Evolutionary conservation across 1,140 invertebrate species (phyloP).

Genomic region (Aphaenogaster floridana): DNA sequence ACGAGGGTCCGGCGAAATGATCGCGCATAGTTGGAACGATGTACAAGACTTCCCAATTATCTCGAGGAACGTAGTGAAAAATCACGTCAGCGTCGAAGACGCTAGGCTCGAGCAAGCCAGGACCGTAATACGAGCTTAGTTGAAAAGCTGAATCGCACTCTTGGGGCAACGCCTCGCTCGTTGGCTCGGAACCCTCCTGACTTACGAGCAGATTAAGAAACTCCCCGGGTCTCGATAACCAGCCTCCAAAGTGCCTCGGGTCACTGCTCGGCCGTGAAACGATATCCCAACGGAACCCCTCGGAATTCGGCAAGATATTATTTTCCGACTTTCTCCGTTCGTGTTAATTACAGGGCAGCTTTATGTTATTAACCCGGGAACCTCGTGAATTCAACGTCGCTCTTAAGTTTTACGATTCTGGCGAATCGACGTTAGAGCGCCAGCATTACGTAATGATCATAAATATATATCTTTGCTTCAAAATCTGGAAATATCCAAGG

Average conservation of each 20-base stretch:
- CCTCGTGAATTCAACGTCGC: slow-evolving; percentile 15
- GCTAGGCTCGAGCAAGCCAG: slow-evolving; percentile 40
- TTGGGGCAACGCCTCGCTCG: slow-evolving; percentile 78
- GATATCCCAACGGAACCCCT: slow-evolving; percentile 68
- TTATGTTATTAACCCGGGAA: slow-evolving; percentile 70
- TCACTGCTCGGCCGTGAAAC: slow-evolving; percentile 77
- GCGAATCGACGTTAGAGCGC: slow-evolving; percentile 8
- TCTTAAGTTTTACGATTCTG: slow-evolving; percentile 11
- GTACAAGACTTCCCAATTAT: slow-evolving; percentile 70
- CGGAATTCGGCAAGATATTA: slow-evolving; percentile 76
- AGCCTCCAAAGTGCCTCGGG: slow-evolving; percentile 74
- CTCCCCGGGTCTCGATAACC: slow-evolving; percentile 75
- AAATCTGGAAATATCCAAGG: not conserved
- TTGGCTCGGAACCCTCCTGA: slow-evolving; percentile 78
- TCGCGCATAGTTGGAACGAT: slow-evolving; percentile 39
- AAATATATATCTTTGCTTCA: slow-evolving; percentile 28
- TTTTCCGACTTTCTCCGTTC: slow-evolving; percentile 69
- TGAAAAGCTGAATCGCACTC: slow-evolving; percentile 80
- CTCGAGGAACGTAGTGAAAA: slow-evolving; percentile 72
- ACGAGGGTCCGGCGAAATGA: slow-evolving; percentile 31
- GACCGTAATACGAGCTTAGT: slow-evolving; percentile 77
- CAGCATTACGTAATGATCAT: slow-evolving; percentile 1
- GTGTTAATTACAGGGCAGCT: slow-evolving; percentile 75
- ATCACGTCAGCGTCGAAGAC: slow-evolving; percentile 71
- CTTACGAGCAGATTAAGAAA: slow-evolving; percentile 81